These are phyloP conservation scores for Plebejus melissa DNA, from an alignment of 2,888 invertebrate genomes.

Conservation along the genomic window DNA sequence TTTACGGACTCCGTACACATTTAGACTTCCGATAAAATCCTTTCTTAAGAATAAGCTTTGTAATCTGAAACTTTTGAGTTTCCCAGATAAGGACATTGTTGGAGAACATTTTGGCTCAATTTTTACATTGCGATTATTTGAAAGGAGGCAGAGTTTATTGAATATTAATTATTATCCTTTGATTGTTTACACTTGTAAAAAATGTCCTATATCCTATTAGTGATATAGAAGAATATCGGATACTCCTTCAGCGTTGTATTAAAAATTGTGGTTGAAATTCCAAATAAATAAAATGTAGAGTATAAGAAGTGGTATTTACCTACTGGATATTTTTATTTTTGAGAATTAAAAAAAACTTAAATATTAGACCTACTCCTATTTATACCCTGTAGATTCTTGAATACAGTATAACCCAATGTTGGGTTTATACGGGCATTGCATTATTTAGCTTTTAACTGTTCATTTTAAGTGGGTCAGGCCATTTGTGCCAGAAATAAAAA, in stretches of 20 bases:
- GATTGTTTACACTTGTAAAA: too few species aligned
- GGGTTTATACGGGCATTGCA: conserved; percentile 6
- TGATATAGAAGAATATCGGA: background rate
- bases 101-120: background rate
- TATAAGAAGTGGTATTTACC: too few species aligned
- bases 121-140: background rate
- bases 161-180: background rate
- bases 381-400: background rate
- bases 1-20: conserved; percentile 26
- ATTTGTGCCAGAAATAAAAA: conserved; percentile 27
- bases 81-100: background rate
- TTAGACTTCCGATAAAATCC: conserved; percentile 29
- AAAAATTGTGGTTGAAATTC: background rate
- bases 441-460: conserved; percentile 22
- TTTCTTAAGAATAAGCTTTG: conserved; percentile 25
- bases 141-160: background rate
- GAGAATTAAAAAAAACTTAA: too few species aligned
- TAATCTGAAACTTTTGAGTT: conserved; percentile 20
- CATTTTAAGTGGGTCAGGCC: conserved; percentile 24
- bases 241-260: background rate
- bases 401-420: background rate
- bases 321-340: too few species aligned
- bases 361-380: too few species aligned
- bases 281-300: background rate
- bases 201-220: background rate